Conservation (phyloP, 2,888 invertebrate genomes). For the Germaria angustata region DNA sequence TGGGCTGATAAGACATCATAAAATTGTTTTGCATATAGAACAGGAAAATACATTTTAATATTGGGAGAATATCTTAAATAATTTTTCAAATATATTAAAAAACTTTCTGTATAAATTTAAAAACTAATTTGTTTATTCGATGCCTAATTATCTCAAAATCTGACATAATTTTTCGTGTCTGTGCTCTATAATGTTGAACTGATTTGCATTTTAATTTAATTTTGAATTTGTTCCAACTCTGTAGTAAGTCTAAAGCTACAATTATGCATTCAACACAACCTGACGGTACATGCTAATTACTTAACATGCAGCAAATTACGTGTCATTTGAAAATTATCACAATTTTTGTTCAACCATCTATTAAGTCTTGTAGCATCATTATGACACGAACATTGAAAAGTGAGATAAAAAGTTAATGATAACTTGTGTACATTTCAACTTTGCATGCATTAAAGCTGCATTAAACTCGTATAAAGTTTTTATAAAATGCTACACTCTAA, state of each 20-base stretch:
- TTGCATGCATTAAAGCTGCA: background rate
- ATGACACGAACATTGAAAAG: background rate
- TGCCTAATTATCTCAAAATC: too few species aligned
- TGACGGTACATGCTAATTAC: background rate
- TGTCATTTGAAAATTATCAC: slow-evolving; percentile 7
- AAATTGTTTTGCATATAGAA: too few species aligned
- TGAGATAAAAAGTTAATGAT: background rate
- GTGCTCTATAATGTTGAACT: too few species aligned
- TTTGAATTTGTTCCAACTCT: slow-evolving; percentile 10
- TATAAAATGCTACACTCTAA: background rate
- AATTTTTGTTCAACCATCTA: background rate
- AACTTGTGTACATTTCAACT: background rate
- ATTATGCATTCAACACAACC: background rate
- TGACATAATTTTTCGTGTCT: too few species aligned
- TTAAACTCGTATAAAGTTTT: background rate
- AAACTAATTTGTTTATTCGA: too few species aligned
- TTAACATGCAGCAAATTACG: background rate
- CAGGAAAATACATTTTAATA: too few species aligned
- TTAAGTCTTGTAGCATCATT: background rate
- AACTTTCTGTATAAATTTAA: too few species aligned
- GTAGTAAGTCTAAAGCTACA: background rate
- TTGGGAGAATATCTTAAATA: too few species aligned
- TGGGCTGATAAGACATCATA: too few species aligned
- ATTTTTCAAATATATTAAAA: too few species aligned
- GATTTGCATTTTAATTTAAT: slow-evolving; percentile 21